Conservation (phyloP, 2,113 vertebrate genomes). For the Morone chrysops region DNA sequence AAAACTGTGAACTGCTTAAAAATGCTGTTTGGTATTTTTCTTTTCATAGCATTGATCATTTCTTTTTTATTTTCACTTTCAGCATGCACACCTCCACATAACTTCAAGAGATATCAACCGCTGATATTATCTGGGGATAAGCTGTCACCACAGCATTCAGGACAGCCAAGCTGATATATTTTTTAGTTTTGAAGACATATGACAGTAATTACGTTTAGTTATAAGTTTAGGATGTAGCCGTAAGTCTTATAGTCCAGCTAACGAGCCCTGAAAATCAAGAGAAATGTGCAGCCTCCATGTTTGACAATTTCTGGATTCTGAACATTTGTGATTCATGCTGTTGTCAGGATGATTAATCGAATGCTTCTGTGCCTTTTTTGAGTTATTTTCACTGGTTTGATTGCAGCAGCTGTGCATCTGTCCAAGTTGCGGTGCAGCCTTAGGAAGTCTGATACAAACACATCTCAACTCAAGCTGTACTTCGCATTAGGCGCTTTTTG, state of each 20-base stretch:
- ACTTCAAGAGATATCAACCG: slow-evolving; percentile 40
- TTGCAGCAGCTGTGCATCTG: background rate
- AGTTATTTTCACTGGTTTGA: background rate
- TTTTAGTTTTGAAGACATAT: background rate
- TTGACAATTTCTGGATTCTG: background rate
- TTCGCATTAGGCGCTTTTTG: background rate
- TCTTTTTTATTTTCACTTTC: slow-evolving; percentile 43
- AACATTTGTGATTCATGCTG: slow-evolving; percentile 9
- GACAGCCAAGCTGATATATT: slow-evolving; percentile 4
- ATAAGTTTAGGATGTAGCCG: background rate
- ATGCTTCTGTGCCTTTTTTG: background rate
- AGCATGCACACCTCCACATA: slow-evolving; percentile 28
- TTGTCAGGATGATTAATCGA: slow-evolving; percentile 5
- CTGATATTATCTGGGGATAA: slow-evolving; percentile 38
- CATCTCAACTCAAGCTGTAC: background rate
- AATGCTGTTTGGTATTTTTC: background rate
- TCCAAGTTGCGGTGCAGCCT: background rate
- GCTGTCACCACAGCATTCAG: slow-evolving; percentile 30
- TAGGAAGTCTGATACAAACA: background rate
- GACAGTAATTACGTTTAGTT: slow-evolving; percentile 1
- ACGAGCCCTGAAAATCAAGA: slow-evolving; percentile 3
- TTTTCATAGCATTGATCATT: slow-evolving; percentile 37
- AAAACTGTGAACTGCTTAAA: background rate
- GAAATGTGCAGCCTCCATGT: background rate
- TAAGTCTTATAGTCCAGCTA: background rate